Percentiles rank a stretch among this genome's conserved stretches.
These are phyloP conservation scores for Sternarchorhynchus goeldii DNA, from an alignment of 2,797 vertebrate species.

Conservation along the genomic window DNA sequence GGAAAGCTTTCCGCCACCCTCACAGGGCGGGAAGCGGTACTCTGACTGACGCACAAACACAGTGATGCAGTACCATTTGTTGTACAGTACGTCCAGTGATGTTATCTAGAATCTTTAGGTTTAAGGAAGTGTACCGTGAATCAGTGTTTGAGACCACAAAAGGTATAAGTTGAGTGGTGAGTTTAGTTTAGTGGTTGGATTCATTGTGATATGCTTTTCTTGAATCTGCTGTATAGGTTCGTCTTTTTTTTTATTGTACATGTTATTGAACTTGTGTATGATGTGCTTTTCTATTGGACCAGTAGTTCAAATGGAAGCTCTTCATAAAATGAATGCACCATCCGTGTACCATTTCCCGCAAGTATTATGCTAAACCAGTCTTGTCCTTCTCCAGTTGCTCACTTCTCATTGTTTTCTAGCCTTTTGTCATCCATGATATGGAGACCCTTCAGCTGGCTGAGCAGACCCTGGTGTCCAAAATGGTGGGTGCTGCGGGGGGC, in stretches of 20 bases:
- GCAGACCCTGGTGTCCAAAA: conserved; percentile 82
- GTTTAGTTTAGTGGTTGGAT: conserved; percentile 27
- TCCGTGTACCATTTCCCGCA: neutral
- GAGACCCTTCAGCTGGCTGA: conserved; percentile 85
- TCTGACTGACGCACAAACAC: neutral
- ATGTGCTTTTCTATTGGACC: conserved; percentile 2
- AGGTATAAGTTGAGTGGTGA: neutral
- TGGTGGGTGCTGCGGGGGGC: conserved; percentile 74
- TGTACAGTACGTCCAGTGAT: neutral
- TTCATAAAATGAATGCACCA: neutral
- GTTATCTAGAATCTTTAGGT: neutral
- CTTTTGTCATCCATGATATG: conserved; percentile 89
- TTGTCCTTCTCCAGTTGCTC: neutral
- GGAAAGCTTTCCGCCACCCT: neutral
- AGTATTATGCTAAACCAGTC: neutral
- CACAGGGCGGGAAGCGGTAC: neutral
- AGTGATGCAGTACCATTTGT: neutral
- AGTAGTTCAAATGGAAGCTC: neutral
- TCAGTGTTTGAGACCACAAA: conserved; percentile 3
- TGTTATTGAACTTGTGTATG: neutral
- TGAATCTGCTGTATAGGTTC: neutral
- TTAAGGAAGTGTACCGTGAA: neutral
- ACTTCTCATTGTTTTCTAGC: conserved; percentile 65
- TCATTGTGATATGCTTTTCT: neutral
- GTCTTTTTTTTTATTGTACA: neutral